Evolutionary conservation across 2,888 invertebrate genomes (phyloP).

Genomic region (Drosophila hawaiiensis): DNA sequence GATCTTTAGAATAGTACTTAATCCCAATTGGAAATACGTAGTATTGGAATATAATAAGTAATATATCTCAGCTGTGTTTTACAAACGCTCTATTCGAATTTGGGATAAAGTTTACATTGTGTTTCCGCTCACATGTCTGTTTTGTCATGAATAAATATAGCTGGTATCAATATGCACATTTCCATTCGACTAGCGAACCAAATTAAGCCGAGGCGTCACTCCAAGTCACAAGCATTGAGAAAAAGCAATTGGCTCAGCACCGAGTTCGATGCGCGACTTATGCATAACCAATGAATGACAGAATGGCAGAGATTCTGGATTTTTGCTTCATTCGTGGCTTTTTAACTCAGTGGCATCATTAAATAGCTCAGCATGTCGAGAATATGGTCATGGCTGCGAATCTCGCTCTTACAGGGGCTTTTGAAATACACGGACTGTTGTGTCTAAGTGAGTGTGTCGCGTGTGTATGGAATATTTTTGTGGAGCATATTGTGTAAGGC

Average conservation of each 20-base stretch:
- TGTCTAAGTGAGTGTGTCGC: slow-evolving; percentile 3
- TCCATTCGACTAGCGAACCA: slow-evolving; percentile 6
- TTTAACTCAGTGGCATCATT: slow-evolving; percentile 66
- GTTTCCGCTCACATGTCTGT: slow-evolving; percentile 59
- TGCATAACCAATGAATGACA: slow-evolving; percentile 61
- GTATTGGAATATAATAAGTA: background rate
- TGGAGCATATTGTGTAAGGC: slow-evolving; percentile 34
- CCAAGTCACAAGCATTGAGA: slow-evolving; percentile 6
- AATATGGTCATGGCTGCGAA: slow-evolving; percentile 56
- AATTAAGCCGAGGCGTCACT: slow-evolving; percentile 8
- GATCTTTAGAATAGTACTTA: background rate
- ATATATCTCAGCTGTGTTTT: background rate
- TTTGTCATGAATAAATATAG: slow-evolving; percentile 63
- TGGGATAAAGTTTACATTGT: slow-evolving; percentile 24
- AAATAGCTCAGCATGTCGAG: slow-evolving; percentile 62
- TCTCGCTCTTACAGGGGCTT: slow-evolving; percentile 7
- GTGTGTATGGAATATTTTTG: slow-evolving; percentile 27
- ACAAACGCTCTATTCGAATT: background rate
- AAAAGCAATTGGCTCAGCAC: slow-evolving; percentile 6
- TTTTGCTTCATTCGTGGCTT: slow-evolving; percentile 35
- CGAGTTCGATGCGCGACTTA: slow-evolving; percentile 10
- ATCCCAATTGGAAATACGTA: background rate
- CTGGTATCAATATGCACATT: slow-evolving; percentile 47
- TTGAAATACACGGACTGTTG: slow-evolving; percentile 35
- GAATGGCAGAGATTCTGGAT: slow-evolving; percentile 35